Evolutionary conservation across 2,113 vertebrate species (phyloP), one percentile per base, ranked within the genome.

Genomic region (Pardalotus punctatus): DNA sequence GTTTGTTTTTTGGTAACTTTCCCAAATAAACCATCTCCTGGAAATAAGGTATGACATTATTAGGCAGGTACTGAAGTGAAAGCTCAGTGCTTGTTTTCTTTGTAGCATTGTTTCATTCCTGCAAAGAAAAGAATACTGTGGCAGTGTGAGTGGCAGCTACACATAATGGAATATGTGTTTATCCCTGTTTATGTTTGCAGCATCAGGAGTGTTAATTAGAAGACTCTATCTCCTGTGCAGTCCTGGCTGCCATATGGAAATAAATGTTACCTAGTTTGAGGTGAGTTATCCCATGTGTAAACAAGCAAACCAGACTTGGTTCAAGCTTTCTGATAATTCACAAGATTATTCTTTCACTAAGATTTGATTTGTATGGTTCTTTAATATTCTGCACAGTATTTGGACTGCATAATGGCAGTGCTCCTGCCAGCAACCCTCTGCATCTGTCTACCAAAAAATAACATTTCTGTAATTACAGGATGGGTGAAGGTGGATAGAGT

Each of bases 121-220:
- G 48, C 65, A 86, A 96, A 94, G 51, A 50, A 48, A 92, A 95
- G 50, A 42, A 51, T 22, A 67, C 51, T 42, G 87, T 91, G 93
- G 79, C 80, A 71, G 40, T 21, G 67, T 92, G 86, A 88, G 79
- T 97, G 95, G 91, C 96, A 95, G 86, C 71, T 71, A 53, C 48
- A 40, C 14, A 42, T 70, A 96, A 82, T 65, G 91, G 48, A 72
- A 92, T 88, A 50, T 70, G 74, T 96, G 73, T 81, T 97, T 90
- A 91, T 81, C 88, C 67, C 60, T 90, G 86, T 93, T 95, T 90
- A 89, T 66, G 65, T 95, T 87, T 92, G 85, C 70, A 85, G 54
- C 71, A 96, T 90, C 81, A 74, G 80, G 84, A 48, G 74, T 97
- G 94, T 97, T 97, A 97, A 97, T 97, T 97, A 95, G 84, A 57